These are phyloP conservation scores for Mungos mungo DNA, from an alignment of 2,113 vertebrate species.

Conservation along the genomic window DNA sequence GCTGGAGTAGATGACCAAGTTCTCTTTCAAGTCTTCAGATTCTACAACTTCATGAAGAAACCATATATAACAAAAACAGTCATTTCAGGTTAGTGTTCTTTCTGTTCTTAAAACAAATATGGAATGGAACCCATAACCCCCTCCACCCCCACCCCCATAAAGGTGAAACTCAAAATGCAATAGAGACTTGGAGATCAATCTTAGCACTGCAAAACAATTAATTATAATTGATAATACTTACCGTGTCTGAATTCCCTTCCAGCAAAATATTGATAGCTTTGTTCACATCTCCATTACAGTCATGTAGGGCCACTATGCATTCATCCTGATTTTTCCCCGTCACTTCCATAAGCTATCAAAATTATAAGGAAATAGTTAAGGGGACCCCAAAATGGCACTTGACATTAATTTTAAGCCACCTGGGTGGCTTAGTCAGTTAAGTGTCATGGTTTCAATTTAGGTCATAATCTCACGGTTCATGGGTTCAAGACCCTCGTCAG, in stretches of 20 bases:
- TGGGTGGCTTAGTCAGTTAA: no score
- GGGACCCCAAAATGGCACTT: background rate
- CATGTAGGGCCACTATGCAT: conserved; percentile 95
- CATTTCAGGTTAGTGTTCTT: conserved; percentile 50
- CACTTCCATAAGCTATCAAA: conserved; percentile 95
- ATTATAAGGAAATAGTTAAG: conserved; percentile 49
- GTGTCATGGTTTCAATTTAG: no score
- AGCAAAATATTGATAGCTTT: conserved; percentile 97
- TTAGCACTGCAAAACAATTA: background rate
- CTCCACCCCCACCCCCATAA: background rate
- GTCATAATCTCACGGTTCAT: no score
- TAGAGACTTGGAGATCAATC: background rate
- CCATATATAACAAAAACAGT: conserved; percentile 34
- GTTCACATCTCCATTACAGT: conserved; percentile 96
- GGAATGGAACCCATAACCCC: background rate
- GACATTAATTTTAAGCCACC: background rate
- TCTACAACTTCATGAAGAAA: conserved; percentile 45
- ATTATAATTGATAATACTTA: conserved; percentile 73
- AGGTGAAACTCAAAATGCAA: conserved; percentile 18
- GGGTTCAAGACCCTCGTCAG: no score
- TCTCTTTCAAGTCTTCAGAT: conserved; percentile 32
- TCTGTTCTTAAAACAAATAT: conserved; percentile 45
- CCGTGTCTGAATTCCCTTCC: conserved; percentile 94
- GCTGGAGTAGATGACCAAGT: conserved; percentile 38
- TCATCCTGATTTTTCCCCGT: conserved; percentile 97